phyloP scores from a whole-genome alignment of 2,797 vertebrate species.

The Pangasius djambal region DNA sequence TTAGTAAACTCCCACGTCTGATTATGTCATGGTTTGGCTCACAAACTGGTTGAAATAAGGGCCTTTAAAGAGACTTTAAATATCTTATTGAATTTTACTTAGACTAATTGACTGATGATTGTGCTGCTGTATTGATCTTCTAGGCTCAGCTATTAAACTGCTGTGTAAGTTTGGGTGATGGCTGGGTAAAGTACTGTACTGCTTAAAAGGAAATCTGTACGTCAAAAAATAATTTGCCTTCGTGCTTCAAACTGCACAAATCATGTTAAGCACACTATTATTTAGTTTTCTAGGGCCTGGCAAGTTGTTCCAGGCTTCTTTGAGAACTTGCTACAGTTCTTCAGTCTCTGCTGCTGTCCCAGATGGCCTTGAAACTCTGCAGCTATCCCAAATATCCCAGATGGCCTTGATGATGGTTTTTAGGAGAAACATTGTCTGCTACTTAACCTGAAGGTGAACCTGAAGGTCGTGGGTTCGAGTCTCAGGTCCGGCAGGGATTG shows the following conservation, averaged over 20 bases:
- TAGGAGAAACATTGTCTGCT: not conserved
- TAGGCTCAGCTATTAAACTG: not conserved
- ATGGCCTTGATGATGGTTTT: not conserved
- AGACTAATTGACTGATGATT: not conserved
- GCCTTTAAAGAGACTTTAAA: not conserved
- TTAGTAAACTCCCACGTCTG: slow-evolving; percentile 9
- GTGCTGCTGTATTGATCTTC: not conserved
- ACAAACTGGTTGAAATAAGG: not conserved
- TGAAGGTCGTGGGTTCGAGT: too few relatives aligned
- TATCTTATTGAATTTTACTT: not conserved
- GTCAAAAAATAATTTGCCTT: not conserved
- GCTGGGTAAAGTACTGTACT: not conserved
- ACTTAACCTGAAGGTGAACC: too few relatives aligned
- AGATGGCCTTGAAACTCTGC: not conserved
- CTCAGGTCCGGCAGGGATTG: too few relatives aligned
- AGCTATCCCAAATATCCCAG: not conserved
- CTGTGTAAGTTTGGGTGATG: not conserved
- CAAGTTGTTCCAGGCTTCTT: not conserved
- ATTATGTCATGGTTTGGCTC: slow-evolving; percentile 14
- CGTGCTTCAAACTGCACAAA: not conserved
- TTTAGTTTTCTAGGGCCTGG: not conserved
- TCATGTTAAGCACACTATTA: not conserved
- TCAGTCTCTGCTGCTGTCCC: not conserved
- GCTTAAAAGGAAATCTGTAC: not conserved
- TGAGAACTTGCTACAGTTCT: not conserved